phyloP scores from a whole-genome alignment of 2,113 vertebrate genomes.

The Neogale vison region DNA sequence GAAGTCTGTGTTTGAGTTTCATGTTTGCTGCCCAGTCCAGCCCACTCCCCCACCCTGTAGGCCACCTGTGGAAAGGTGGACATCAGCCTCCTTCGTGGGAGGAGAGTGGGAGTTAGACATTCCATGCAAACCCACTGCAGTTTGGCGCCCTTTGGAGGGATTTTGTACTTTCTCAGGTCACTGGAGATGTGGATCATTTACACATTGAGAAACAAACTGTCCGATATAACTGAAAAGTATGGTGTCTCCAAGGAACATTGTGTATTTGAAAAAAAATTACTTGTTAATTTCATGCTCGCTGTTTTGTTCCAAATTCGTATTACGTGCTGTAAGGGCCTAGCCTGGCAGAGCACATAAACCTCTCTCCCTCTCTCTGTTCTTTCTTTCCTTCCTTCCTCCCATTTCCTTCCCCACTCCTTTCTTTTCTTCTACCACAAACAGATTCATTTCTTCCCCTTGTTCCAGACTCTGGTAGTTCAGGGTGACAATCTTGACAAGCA shows the following conservation, averaged over 20 bases:
- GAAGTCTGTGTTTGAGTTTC: not conserved
- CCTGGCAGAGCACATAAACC: not conserved
- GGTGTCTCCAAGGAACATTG: not conserved
- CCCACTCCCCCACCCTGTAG: not conserved
- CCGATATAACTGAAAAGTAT: not conserved
- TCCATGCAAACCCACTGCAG: accelerated
- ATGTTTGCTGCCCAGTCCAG: not conserved
- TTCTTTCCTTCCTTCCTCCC: not conserved
- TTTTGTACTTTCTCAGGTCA: not conserved
- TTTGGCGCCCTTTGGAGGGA: not conserved
- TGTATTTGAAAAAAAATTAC: not conserved
- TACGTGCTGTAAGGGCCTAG: not conserved
- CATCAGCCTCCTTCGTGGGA: not conserved
- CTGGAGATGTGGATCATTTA: not conserved
- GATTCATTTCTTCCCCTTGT: not conserved
- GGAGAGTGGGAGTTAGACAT: not conserved
- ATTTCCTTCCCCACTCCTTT: not conserved
- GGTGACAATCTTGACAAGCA: not conserved
- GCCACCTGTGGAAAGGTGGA: not conserved
- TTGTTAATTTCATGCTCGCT: not conserved
- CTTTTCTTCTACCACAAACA: not conserved
- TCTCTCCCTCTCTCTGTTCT: not conserved
- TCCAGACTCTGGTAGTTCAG: not conserved
- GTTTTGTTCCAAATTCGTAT: not conserved
- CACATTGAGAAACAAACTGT: not conserved